phyloP scores from a whole-genome alignment of 2,888 invertebrate species.

The Drosophila pseudotalamancana region DNA sequence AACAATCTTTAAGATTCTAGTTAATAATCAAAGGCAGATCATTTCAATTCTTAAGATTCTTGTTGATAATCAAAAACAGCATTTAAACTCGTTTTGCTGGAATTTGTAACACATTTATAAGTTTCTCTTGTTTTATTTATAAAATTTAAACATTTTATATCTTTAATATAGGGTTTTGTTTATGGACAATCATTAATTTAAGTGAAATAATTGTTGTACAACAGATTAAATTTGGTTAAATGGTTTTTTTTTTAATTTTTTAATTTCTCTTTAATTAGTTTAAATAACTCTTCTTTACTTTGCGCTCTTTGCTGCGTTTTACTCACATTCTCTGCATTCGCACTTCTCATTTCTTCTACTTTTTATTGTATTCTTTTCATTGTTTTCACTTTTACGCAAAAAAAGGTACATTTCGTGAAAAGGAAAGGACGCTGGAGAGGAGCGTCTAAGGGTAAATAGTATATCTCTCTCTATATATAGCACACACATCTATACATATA shows the following conservation, averaged over 20 bases:
- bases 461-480: slow-evolving; percentile 15
- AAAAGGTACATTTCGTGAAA: slow-evolving; percentile 81
- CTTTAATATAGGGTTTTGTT: slow-evolving; percentile 27
- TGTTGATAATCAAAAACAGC: neutral
- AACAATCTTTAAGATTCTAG: neutral
- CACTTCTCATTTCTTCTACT: neutral
- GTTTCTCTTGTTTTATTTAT: slow-evolving; percentile 40
- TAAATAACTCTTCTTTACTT: slow-evolving; percentile 49
- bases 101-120: slow-evolving; percentile 54
- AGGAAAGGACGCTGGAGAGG: slow-evolving; percentile 61
- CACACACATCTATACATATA: slow-evolving; percentile 2
- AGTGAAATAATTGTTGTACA: slow-evolving; percentile 62
- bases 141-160: slow-evolving; percentile 62
- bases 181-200: slow-evolving; percentile 44
- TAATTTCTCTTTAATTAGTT: slow-evolving; percentile 52
- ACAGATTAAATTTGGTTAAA: slow-evolving; percentile 42
- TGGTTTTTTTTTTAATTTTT: slow-evolving; percentile 29
- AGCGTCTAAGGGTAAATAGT: slow-evolving; percentile 38
- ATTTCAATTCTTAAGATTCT: neutral
- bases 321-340: neutral
- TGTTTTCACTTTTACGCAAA: slow-evolving; percentile 77
- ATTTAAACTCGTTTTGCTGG: slow-evolving; percentile 20
- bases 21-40: no score
- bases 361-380: slow-evolving; percentile 81
- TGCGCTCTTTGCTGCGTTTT: no score